These are phyloP conservation scores for Aporophyla lueneburgensis DNA, from an alignment of 2,888 invertebrate genomes.

Conservation along the genomic window DNA sequence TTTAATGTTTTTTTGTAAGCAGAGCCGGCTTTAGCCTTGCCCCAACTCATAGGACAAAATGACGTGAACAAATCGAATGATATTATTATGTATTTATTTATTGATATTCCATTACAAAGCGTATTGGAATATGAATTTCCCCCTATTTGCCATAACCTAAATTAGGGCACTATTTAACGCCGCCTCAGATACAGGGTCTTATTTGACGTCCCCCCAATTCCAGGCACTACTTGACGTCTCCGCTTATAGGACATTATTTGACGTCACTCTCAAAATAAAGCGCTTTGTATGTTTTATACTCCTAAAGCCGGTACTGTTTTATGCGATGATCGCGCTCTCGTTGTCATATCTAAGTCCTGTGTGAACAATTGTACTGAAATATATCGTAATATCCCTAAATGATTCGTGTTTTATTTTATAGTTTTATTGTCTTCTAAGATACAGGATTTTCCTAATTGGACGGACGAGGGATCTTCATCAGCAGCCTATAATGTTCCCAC, in stretches of 20 bases:
- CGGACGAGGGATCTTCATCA: neutral
- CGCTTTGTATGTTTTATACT: neutral
- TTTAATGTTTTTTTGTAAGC: slow-evolving; percentile 57
- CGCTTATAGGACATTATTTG: neutral
- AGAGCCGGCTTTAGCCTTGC: slow-evolving; percentile 61
- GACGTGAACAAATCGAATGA: slow-evolving; percentile 25
- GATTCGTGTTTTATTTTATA: slow-evolving; percentile 4
- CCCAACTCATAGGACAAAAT: neutral
- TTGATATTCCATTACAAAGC: slow-evolving; percentile 2
- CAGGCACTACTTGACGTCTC: neutral
- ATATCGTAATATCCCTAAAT: slow-evolving; percentile 79
- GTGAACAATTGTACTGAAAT: slow-evolving; percentile 80
- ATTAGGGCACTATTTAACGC: neutral
- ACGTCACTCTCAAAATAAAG: neutral
- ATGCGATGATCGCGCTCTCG: slow-evolving; percentile 81
- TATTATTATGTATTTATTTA: slow-evolving; percentile 5
- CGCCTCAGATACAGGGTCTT: neutral
- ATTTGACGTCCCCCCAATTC: neutral
- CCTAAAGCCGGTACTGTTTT: slow-evolving; percentile 61
- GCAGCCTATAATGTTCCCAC: neutral
- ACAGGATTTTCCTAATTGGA: neutral
- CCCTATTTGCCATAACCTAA: neutral
- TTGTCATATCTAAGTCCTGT: slow-evolving; percentile 82
- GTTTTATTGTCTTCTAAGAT: neutral
- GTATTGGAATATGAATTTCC: neutral